phyloP scores from a whole-genome alignment of 2,888 invertebrate genomes.

The Emmelina monodactyla region DNA sequence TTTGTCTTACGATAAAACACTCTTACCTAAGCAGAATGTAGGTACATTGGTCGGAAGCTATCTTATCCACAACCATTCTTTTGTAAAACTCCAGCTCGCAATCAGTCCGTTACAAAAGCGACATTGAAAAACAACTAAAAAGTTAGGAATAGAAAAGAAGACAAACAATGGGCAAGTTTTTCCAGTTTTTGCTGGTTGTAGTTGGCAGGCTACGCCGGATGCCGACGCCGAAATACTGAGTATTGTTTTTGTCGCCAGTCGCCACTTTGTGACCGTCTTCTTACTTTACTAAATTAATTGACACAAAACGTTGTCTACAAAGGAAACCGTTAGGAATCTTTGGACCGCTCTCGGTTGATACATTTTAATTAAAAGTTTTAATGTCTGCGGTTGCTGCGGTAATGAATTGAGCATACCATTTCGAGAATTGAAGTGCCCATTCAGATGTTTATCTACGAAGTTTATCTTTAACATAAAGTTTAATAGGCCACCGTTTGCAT shows the following conservation, averaged over 20 bases:
- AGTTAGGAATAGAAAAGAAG: conserved; percentile 41
- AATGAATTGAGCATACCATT: conserved; percentile 26
- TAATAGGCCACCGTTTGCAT: no score
- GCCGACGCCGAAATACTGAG: conserved; percentile 35
- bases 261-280: conserved; percentile 34
- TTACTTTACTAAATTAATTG: conserved; percentile 58
- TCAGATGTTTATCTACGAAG: background rate
- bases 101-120: conserved; percentile 24
- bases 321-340: conserved; percentile 43
- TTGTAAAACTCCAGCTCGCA: conserved; percentile 18
- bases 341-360: conserved; percentile 38
- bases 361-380: conserved; percentile 59
- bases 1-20: no score
- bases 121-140: conserved; percentile 37
- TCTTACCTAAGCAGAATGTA: no score
- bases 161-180: conserved; percentile 43
- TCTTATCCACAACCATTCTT: conserved; percentile 2
- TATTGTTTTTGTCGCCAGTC: conserved; percentile 39
- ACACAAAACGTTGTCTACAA: conserved; percentile 41
- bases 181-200: conserved; percentile 39
- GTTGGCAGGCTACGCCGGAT: conserved; percentile 39
- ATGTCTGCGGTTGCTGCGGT: conserved; percentile 30
- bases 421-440: conserved; percentile 1
- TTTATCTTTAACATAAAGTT: conserved; percentile 1
- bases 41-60: no score